These are phyloP conservation scores for Parazoanthus swiftii DNA, from an alignment of 92 coral and sea anemone genomes.

Conservation along the genomic window DNA sequence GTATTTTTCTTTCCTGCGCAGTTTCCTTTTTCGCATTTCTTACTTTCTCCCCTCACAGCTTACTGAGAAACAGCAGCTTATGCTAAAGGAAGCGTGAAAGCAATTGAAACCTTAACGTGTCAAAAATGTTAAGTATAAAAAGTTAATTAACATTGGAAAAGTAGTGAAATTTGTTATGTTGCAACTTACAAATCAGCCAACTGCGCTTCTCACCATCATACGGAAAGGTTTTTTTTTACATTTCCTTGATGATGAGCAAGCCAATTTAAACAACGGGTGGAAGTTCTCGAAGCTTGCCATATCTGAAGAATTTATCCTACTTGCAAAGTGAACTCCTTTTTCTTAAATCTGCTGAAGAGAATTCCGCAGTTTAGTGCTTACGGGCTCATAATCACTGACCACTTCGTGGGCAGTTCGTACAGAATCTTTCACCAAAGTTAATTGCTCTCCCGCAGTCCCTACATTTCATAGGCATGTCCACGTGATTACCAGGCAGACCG, in stretches of 20 bases:
- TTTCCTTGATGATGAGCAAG: neutral
- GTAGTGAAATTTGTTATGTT: neutral
- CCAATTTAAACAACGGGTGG: neutral
- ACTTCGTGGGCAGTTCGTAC: slow-evolving; percentile 50
- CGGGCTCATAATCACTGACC: slow-evolving; percentile 16
- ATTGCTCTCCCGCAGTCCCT: slow-evolving; percentile 43
- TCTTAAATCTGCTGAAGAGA: neutral
- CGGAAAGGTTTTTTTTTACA: neutral
- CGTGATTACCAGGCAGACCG: slow-evolving; percentile 5
- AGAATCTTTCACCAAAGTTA: slow-evolving; percentile 49
- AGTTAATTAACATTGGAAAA: too few relatives aligned
- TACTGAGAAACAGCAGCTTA: too few relatives aligned
- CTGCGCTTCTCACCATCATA: too few relatives aligned
- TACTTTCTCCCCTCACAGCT: too few relatives aligned
- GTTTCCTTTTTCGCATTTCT: too few relatives aligned
- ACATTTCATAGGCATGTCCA: slow-evolving; percentile 26
- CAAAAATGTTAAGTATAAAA: too few relatives aligned
- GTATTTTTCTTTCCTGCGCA: too few relatives aligned
- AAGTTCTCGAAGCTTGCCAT: neutral
- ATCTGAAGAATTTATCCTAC: neutral
- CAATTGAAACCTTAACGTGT: too few relatives aligned
- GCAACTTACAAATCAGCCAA: too few relatives aligned
- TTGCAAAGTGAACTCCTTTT: neutral
- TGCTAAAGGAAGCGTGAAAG: too few relatives aligned
- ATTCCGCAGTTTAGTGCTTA: neutral